Conservation (phyloP, 2,113 vertebrate species). For the Etia nguti region DNA sequence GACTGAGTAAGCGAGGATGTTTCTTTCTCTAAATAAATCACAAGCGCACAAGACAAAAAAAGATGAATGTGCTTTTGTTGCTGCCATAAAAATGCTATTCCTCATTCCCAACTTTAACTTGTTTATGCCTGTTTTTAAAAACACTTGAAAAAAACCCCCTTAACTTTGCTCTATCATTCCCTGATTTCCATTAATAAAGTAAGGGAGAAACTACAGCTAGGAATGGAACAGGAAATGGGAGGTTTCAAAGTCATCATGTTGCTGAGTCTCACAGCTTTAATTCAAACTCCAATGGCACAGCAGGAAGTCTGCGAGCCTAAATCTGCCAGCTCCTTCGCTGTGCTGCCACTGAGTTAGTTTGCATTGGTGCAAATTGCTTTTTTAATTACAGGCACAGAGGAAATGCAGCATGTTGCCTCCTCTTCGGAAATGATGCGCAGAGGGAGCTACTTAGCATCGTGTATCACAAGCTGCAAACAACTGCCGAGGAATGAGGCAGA, state of each 20-base stretch:
- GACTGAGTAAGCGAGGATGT: neutral
- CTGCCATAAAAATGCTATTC: neutral
- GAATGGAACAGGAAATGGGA: conserved; percentile 29
- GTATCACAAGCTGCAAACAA: conserved; percentile 49
- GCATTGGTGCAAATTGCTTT: conserved; percentile 55
- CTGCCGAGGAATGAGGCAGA: neutral
- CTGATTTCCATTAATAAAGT: conserved; percentile 23
- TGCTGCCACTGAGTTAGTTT: conserved; percentile 31
- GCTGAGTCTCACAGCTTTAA: conserved; percentile 11
- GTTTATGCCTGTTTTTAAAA: neutral
- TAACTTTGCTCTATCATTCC: conserved; percentile 4
- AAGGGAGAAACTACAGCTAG: neutral
- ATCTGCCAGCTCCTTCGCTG: conserved; percentile 16
- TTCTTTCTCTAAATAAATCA: conserved; percentile 16
- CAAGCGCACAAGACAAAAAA: neutral
- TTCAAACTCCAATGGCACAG: conserved; percentile 23
- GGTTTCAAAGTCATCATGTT: neutral
- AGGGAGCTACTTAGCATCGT: conserved; percentile 35
- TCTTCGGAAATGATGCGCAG: conserved; percentile 20
- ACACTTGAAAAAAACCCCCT: neutral
- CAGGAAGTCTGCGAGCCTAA: conserved; percentile 12
- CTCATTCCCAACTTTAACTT: neutral
- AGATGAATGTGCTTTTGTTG: conserved; percentile 2
- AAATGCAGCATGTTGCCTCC: conserved; percentile 6
- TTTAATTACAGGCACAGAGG: conserved; percentile 58